Evolutionary conservation across 2,888 invertebrate genomes (phyloP).

Genomic region (Phasia obesa): DNA sequence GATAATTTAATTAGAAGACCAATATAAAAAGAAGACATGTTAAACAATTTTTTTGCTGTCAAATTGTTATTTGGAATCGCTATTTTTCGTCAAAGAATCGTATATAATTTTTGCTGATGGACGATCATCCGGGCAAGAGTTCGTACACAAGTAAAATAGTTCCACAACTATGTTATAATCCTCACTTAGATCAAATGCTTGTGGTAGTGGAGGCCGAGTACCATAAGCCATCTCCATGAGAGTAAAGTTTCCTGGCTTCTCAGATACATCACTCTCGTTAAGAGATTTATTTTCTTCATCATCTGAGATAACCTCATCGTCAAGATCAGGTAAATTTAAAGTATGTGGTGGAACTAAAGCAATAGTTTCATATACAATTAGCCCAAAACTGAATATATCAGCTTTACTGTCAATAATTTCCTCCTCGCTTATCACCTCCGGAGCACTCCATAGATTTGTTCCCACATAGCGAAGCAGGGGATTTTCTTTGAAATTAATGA

Average conservation of each 20-base stretch:
- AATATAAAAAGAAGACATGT: neutral
- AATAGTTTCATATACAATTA: constrained; percentile 92
- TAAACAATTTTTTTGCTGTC: too few relatives aligned
- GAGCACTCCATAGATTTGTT: constrained; percentile 90
- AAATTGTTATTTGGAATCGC: neutral
- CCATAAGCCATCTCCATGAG: constrained; percentile 82
- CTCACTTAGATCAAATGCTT: constrained; percentile 84
- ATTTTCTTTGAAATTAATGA: constrained; percentile 84
- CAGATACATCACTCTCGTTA: constrained; percentile 52
- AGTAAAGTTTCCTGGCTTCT: constrained; percentile 10
- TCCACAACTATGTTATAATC: constrained; percentile 86
- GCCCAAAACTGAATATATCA: constrained; percentile 91
- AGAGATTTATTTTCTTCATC: constrained; percentile 72
- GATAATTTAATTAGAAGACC: neutral
- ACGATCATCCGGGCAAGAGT: constrained; percentile 84
- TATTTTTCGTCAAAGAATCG: constrained; percentile 63
- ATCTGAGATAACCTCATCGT: constrained; percentile 6
- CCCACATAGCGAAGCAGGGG: constrained; percentile 85
- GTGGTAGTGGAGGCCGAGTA: constrained; percentile 88
- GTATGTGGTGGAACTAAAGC: constrained; percentile 88
- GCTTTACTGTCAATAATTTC: constrained; percentile 87
- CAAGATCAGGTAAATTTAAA: constrained; percentile 74
- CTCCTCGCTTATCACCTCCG: constrained; percentile 87
- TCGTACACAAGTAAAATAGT: constrained; percentile 89
- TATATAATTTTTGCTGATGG: constrained; percentile 85